Base-by-base conservation (phyloP, 2,797 vertebrate species). In the Thunnus albacares region DNA sequence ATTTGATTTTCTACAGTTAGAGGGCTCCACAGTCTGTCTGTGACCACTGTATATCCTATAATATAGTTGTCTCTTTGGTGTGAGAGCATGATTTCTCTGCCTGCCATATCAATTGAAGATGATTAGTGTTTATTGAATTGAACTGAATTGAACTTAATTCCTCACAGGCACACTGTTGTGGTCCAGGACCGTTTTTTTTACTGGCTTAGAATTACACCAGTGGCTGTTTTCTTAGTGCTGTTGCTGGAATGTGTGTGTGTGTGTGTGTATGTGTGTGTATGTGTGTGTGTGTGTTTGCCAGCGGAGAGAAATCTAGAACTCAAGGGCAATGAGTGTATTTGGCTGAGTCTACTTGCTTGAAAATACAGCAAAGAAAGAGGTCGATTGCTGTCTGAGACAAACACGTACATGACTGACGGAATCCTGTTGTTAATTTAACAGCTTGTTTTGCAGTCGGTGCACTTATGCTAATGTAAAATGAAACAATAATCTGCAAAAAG, bases 321-420 rank as follows among this genome's bases (percentile, higher is more conserved):
- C 64, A 59, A 70, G 87, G 84, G 82, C 89, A 93, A 84, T 60
- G 89, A 85, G 90, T 90, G 80, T 89, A 89, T 92, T 90, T 92
- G 91, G 85, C 88, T 81, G 63, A 26, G 71, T 86, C 61, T 79
- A 72, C 80, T 75, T 52, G 74, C 79, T 75, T 77, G 66, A 83
- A 85, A 90, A 77, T 73, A 53, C 70, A 82, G 77, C 33, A 76
- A 68, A 72, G 66, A 73, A 69, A 59, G 55, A 77, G 71, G 51
- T 69, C 0, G 62, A 80, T 80, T 33, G 65, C 79, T 45, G 24
- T 8, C 58, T 57, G 35, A 82, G 75, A 85, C 76, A 70, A 81
- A 74, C 35, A 33, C 10, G 22, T 30, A 33, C 60, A 70, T 67
- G 69, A 67, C 61, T 6, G 33, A 69, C 2, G 2, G 77, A 55